Evolutionary conservation across 2,888 invertebrate species (phyloP).

Genomic region (Barypeithes pellucidus): DNA sequence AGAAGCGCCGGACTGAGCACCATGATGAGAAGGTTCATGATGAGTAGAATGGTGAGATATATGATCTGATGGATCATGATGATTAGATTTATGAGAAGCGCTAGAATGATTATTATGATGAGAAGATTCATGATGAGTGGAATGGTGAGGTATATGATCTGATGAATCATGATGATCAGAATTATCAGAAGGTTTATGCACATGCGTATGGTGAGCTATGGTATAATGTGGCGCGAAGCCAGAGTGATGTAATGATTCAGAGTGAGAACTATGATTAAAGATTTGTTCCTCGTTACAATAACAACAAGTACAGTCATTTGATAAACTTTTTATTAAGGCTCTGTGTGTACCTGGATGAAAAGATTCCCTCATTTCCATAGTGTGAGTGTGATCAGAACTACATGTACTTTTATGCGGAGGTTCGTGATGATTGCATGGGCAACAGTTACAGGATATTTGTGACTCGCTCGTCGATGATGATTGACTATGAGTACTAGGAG

Average conservation of each 20-base stretch:
- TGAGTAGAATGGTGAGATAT: conserved; percentile 2
- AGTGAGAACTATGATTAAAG: neutral
- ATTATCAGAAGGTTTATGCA: neutral
- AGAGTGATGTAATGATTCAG: neutral
- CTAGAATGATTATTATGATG: neutral
- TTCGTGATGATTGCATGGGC: no score
- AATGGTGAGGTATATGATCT: neutral
- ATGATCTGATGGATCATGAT: no score
- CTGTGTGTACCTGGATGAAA: conserved; percentile 11
- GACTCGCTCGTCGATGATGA: neutral
- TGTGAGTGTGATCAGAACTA: no score
- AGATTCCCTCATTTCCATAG: conserved; percentile 15
- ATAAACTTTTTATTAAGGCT: neutral
- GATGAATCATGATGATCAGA: conserved; percentile 1
- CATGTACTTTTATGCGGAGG: no score
- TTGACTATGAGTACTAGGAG: neutral
- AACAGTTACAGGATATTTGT: no score
- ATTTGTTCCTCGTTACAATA: neutral
- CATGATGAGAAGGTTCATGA: conserved; percentile 4
- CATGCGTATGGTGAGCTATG: no score
- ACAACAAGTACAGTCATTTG: neutral
- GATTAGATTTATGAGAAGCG: conserved; percentile 3
- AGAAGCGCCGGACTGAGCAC: neutral
- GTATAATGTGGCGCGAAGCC: no score
- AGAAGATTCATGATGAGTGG: conserved; percentile 15